Evolutionary conservation across 2,113 vertebrate genomes (phyloP).

Genomic region (Albula glossodonta): DNA sequence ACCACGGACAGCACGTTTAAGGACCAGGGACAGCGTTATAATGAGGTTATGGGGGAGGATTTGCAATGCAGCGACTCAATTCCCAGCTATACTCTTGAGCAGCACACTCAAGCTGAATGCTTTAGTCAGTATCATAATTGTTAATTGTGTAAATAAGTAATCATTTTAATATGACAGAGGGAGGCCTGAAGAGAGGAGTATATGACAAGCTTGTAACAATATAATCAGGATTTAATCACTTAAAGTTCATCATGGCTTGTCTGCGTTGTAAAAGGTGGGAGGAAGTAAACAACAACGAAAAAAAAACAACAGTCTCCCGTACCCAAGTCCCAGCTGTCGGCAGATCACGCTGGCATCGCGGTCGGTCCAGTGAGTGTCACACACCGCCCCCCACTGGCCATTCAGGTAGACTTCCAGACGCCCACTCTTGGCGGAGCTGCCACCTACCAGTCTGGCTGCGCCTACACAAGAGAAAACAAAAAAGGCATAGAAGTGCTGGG

Average conservation of each 20-base stretch:
- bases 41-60: not conserved
- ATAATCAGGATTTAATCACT: too few relatives aligned
- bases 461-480: constrained; percentile 54
- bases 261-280: not conserved
- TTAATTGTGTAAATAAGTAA: too few relatives aligned
- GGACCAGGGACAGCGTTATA: not conserved
- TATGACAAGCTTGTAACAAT: too few relatives aligned
- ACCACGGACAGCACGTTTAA: not conserved
- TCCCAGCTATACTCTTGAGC: too few relatives aligned
- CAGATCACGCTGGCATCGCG: constrained; percentile 83
- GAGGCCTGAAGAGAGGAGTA: too few relatives aligned
- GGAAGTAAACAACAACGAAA: not conserved
- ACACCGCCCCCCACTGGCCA: constrained; percentile 80
- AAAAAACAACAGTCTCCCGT: not conserved
- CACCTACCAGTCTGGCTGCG: constrained; percentile 71
- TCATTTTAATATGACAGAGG: too few relatives aligned
- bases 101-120: too few relatives aligned
- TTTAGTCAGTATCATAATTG: too few relatives aligned
- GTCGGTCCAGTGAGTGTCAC: constrained; percentile 79
- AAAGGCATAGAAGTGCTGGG: not conserved
- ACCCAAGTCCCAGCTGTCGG: constrained; percentile 82
- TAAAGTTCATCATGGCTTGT: not conserved
- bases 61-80: not conserved
- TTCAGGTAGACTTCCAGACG: constrained; percentile 75
- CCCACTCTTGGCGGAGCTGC: constrained; percentile 51